Base-by-base conservation (phyloP, 2,113 vertebrate species). In the Struthio camelus region DNA sequence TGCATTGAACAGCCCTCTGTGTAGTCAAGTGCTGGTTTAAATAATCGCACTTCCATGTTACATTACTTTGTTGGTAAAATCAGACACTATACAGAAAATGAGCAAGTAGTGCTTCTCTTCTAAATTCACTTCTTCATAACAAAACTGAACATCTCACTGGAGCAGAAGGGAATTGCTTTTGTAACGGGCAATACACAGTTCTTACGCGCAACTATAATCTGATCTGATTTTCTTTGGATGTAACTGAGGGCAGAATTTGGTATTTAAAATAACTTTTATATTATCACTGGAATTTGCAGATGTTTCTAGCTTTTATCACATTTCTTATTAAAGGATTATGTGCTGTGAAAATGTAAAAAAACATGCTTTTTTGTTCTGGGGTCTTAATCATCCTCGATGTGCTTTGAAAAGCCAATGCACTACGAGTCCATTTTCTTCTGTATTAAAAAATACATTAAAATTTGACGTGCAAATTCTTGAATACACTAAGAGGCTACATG, bases 61-160 rank as follows among this genome's bases (percentile, higher is more conserved):
- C 93, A 91, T 97, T 96, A 95, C 94, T 98, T 98, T 97, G 95
- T 97, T 97, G 96, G 97, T 96, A 97, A 97, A 98, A 98, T 94
- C 97, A 97, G 96, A 86, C 85, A 97, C 87, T 79, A 27, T 95
- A 80, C 65, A 89, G 80, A 92, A 97, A 96, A 97, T 85, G 92
- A 93, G 96, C 82, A 97, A 97, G 91, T 87, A 95, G 84, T 61
- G 85, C 58, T 94, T 93, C 86, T 80, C 19, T 69, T 93, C 36
- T 93, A 85, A 86, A 87, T 97, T 96, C 97, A 61, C 53, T 96
- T 92, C n/a, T 80, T 95, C 67, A 72, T 90, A 94, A 91, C 84
- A 96, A 96, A 97, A 91, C 76, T 77, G 66, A 94, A 85, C 96
- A 86, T 81, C 61, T 95, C 84, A 70, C 83, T 81, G 77, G 82